Evolutionary conservation across 2,113 vertebrate genomes (phyloP).

Genomic region (Himantopus leucocephalus): DNA sequence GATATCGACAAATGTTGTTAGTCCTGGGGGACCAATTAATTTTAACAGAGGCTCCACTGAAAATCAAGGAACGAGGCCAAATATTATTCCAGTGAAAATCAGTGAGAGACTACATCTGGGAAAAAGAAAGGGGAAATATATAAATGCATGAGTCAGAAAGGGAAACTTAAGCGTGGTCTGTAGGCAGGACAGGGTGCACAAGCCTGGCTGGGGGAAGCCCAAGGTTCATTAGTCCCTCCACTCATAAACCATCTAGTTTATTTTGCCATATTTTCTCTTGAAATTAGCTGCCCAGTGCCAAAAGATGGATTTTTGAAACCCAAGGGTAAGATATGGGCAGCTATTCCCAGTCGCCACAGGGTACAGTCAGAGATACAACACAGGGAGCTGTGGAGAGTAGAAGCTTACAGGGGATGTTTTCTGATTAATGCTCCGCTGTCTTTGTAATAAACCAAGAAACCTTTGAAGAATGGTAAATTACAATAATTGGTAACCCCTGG

Average conservation of each 20-base stretch:
- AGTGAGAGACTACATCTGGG: neutral
- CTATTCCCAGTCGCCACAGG: neutral
- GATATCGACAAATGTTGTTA: neutral
- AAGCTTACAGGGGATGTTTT: neutral
- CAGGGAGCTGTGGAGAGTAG: neutral
- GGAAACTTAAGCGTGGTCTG: neutral
- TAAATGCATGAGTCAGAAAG: neutral
- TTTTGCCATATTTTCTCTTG: neutral
- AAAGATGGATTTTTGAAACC: neutral
- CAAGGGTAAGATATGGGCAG: neutral
- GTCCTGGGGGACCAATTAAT: conserved; percentile 34
- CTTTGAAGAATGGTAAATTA: neutral
- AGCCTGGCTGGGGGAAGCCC: neutral
- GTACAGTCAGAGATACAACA: neutral
- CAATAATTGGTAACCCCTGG: neutral
- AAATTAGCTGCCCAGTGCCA: neutral
- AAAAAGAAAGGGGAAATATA: neutral
- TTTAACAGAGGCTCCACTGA: neutral
- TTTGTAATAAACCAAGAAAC: neutral
- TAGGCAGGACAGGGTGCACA: neutral
- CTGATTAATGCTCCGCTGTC: accelerated
- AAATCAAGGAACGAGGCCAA: conserved; percentile 4
- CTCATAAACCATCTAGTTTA: neutral
- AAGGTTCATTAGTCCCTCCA: neutral
- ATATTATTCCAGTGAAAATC: conserved; percentile 1